Percentiles rank a stretch among this genome's conserved stretches.
These are phyloP conservation scores for Clarias gariepinus DNA, from an alignment of 2,113 vertebrate species.

Conservation along the genomic window DNA sequence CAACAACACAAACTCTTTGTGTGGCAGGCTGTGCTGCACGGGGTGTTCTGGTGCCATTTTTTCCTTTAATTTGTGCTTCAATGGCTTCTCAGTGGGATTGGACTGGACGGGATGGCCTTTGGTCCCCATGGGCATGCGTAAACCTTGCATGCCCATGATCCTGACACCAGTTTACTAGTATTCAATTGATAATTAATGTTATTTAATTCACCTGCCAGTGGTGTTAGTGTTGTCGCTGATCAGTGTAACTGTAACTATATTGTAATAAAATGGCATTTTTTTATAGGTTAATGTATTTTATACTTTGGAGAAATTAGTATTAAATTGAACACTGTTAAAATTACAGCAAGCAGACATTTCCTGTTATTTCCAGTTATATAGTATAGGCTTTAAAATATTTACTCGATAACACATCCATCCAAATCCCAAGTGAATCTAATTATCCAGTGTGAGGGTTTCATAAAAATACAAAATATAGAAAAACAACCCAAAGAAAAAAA, in stretches of 20 bases:
- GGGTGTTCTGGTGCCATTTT: too few species aligned
- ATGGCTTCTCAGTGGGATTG: too few species aligned
- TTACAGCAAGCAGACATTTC: background rate
- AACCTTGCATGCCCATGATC: too few species aligned
- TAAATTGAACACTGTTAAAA: background rate
- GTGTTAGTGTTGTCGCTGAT: too few species aligned
- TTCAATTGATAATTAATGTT: too few species aligned
- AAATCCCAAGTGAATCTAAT: background rate
- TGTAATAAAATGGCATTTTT: background rate
- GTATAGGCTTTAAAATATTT: background rate
- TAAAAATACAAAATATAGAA: slow-evolving; percentile 19
- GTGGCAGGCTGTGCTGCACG: too few species aligned
- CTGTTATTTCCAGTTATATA: background rate
- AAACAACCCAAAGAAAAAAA: background rate
- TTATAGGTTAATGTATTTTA: background rate
- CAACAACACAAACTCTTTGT: too few species aligned
- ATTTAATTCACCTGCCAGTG: too few species aligned
- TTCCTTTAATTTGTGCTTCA: too few species aligned
- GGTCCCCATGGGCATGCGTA: too few species aligned
- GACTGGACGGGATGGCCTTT: too few species aligned
- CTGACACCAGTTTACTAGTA: too few species aligned
- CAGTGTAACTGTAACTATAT: background rate
- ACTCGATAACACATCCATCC: background rate
- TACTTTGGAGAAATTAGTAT: background rate
- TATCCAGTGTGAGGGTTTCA: slow-evolving; percentile 3